A percentile compares a stretch with the other conserved stretches of the same genome.
phyloP scores from a whole-genome alignment of 2,113 vertebrate genomes.

The Psilopsiagon aurifrons region DNA sequence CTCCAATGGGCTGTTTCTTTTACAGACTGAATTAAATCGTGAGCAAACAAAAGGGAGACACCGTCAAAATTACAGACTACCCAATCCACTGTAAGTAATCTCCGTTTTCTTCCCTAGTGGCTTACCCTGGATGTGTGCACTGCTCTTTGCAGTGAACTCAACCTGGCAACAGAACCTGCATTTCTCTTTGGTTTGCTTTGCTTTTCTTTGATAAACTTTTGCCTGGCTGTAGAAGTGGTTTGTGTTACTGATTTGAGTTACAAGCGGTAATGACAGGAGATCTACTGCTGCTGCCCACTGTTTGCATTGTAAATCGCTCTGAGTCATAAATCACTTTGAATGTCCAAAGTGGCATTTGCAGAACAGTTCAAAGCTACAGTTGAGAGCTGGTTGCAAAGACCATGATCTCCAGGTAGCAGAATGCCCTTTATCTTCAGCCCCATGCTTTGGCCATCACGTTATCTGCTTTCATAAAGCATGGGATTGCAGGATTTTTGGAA shows the following conservation, averaged over 20 bases:
- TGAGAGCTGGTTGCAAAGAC: background rate
- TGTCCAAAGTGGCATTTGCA: background rate
- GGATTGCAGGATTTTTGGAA: background rate
- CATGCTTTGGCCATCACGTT: background rate
- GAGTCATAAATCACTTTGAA: background rate
- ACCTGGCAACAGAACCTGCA: background rate
- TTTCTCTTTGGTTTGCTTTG: background rate
- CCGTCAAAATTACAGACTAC: background rate
- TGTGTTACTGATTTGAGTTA: background rate
- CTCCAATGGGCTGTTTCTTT: background rate
- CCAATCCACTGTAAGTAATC: slow-evolving; percentile 36
- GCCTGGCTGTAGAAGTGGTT: background rate
- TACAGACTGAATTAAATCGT: background rate
- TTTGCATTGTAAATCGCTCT: background rate
- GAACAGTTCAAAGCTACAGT: background rate
- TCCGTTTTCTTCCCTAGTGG: background rate
- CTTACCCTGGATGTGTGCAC: background rate
- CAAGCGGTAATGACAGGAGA: background rate
- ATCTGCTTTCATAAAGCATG: background rate
- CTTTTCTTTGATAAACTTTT: background rate
- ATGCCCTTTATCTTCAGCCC: background rate
- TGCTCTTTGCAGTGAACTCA: background rate
- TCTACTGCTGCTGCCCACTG: background rate
- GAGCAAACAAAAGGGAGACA: background rate
- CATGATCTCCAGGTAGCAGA: background rate